Conservation (phyloP, 2,797 vertebrate genomes). For the Prunella strophiata region DNA sequence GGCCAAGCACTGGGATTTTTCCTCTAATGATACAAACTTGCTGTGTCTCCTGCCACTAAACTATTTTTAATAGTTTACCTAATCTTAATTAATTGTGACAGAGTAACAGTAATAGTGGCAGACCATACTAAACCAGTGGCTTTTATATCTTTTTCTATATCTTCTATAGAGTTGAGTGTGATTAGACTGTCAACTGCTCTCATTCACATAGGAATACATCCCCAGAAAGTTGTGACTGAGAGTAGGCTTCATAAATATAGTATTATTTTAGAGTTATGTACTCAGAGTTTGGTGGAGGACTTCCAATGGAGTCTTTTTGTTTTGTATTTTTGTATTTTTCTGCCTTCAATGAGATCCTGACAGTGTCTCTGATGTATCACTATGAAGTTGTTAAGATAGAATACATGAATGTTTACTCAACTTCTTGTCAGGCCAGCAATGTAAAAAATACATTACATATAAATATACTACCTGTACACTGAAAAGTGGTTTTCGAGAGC, state of each 20-base stretch:
- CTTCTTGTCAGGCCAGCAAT: not conserved
- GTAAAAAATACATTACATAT: not conserved
- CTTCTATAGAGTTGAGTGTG: not conserved
- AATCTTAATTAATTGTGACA: not conserved
- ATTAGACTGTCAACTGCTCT: not conserved
- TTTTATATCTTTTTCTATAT: not conserved
- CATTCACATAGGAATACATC: not conserved
- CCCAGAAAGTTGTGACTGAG: not conserved
- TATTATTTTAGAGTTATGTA: not conserved
- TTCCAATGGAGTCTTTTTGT: not conserved
- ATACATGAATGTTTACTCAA: not conserved
- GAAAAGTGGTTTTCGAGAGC: not conserved
- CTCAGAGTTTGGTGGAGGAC: not conserved
- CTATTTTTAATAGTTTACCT: not conserved
- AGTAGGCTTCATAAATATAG: not conserved
- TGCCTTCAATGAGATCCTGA: not conserved
- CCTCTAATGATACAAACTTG: slow-evolving; percentile 4
- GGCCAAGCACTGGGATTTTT: not conserved
- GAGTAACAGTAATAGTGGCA: not conserved
- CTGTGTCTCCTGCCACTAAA: not conserved
- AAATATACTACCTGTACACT: not conserved
- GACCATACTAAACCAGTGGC: not conserved
- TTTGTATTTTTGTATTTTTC: not conserved
- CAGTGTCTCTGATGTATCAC: not conserved
- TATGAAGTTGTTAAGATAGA: not conserved